Percentiles rank a stretch among this genome's conserved stretches.
Evolutionary conservation across 2,113 vertebrate species (phyloP).

Genomic region (Hemicordylus capensis): DNA sequence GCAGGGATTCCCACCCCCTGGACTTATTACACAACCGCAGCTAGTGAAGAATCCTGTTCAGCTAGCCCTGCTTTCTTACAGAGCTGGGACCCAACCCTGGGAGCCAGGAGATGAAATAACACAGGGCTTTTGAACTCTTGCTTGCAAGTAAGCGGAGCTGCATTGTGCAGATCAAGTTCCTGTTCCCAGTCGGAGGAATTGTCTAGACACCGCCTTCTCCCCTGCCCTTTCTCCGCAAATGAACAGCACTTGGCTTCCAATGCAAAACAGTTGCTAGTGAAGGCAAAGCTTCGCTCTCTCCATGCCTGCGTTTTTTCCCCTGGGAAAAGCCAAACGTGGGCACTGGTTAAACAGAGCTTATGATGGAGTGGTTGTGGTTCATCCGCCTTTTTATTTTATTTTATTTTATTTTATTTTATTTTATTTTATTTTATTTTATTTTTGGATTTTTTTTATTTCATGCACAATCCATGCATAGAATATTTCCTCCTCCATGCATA

Average conservation of each 20-base stretch:
- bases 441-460: too few species aligned
- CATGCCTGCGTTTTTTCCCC: neutral
- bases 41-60: neutral
- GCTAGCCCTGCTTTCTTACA: neutral
- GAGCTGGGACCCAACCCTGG: neutral
- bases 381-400: too few species aligned
- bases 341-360: too few species aligned
- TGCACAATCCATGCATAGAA: too few species aligned
- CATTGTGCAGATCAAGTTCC: neutral
- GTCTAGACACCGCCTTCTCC: neutral
- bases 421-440: too few species aligned
- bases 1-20: neutral
- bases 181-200: neutral
- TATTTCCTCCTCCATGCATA: too few species aligned
- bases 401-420: too few species aligned
- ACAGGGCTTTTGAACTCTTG: neutral
- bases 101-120: neutral
- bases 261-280: neutral
- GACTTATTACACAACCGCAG: fast-evolving
- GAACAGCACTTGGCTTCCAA: neutral
- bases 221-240: neutral
- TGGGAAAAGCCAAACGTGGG: neutral
- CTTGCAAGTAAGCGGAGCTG: neutral
- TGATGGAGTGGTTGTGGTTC: too few species aligned
- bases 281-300: neutral